Base-by-base conservation (phyloP, 35 echinoderm and acorn worm species). In the Chiridota heheva region DNA sequence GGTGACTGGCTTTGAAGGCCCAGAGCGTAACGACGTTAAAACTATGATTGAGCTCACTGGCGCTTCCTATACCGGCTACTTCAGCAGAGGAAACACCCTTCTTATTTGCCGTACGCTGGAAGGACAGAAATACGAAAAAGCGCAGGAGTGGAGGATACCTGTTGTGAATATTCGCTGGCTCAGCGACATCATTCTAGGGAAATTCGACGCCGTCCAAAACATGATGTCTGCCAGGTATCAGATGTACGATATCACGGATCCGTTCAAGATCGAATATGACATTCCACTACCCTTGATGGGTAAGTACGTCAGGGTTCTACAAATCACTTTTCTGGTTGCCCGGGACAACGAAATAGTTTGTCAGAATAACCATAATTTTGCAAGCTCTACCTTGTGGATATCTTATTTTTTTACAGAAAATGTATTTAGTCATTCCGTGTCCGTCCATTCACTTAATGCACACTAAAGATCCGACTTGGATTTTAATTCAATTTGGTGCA, bases 1-100 rank as follows among this genome's bases (percentile, higher is more conserved):
- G 10, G 85, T 98, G 42, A 91, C 95, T 48, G 95, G 95, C 27
- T 98, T 98, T 81, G 95, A 97, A 75, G 95, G 95, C 5, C 78
- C 49, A 26, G 95, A 98, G 43, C 71, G 95, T 40, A 91, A 88
- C 7, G 89, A 91, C 42, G 89, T 91, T 7, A 98, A 98, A 67
- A 91, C 89, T 0, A 82, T 98, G 86, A 85, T 98, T n/a, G 95
- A 98, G 34, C 70, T 92, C 33, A 55, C 79, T 3, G 95, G 95
- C 32, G 89, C 95, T 47, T 88, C 86, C 13, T 98, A 98, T 57
- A 98, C 95, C 8, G 95, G 95, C 0, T 89, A 83, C 85, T 78
- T 98, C 36, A 91, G 84, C 37, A 70, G 95, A 29, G 89, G 84
- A 2, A 98, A 98, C 47, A 92, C 95, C 17, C 80, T 98, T 13